Evolutionary conservation across 1,140 invertebrate genomes (phyloP), one percentile per base, ranked within the genome.

Genomic region (Archegozetes longisetosus): DNA sequence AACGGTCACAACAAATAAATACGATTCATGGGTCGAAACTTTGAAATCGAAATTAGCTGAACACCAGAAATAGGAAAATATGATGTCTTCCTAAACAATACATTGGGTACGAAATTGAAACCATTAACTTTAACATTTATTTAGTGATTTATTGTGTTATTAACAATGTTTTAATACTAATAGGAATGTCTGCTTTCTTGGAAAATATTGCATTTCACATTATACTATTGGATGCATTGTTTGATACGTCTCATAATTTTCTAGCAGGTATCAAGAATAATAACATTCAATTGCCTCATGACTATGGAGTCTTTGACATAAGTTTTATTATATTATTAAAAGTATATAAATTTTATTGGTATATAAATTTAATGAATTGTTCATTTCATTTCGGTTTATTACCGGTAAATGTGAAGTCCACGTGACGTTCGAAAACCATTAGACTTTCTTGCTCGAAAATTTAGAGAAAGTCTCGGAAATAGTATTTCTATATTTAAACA

Each of bases 181-280:
- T 94, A 72, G 91, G 92, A n/a, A 97, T 97, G 93, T 79, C 86
- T 0, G 70, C 96, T 2, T 95, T 98, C 74, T 73, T 96, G 64
- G 94, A 92, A 69, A 97, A 97, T 69, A 87, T 88, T 2, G 84
- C 86, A 17, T 94, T 98, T 80, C 91, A 97, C 74, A 93, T 93
- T 60, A 93, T 97, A 67, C 74, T 97, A 3, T 72, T 97, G 63
- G 93, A 97, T 75, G 84, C 87, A 17, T 74, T 97, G 20, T 88
- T 93, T 72, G 77, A 78, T 57, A 82, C 27, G 63, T 90, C 88
- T 72, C 22, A 57, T 20, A 26, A 27, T 13, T 9, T 61, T 23
- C 22, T 3, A 14, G 23, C 24, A 27, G 2, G 1, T 63, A 88
- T 84, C 69, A 65, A 56, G 24, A 60, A 86, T 80, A 67, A 80